Conservation (phyloP, 2,888 invertebrate species). For the Kryphioiulus occultus region DNA sequence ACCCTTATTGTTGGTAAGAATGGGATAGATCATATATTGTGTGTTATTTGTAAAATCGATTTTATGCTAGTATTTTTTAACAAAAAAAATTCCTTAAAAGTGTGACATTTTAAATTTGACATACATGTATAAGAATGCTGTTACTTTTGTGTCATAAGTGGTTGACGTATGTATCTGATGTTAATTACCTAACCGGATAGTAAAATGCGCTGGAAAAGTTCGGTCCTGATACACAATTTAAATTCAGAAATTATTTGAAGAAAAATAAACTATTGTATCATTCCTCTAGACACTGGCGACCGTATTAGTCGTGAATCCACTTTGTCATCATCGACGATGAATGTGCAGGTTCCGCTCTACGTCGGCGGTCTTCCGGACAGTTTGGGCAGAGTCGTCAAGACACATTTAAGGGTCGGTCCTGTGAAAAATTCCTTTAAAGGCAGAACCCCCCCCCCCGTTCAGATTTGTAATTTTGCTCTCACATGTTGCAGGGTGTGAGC, state of each 20-base stretch:
- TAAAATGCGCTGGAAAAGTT: no score
- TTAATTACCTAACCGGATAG: no score
- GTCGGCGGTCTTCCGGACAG: conserved; percentile 78
- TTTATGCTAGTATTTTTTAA: neutral
- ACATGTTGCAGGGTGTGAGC: conserved; percentile 67
- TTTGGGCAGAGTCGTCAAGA: conserved; percentile 62
- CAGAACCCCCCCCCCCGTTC: neutral
- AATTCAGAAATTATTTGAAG: no score
- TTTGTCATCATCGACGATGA: conserved; percentile 64
- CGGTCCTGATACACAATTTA: no score
- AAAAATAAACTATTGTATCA: neutral
- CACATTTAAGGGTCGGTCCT: conserved; percentile 60
- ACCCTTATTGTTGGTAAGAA: conserved; percentile 70
- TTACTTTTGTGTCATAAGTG: no score
- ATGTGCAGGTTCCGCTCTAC: conserved; percentile 75
- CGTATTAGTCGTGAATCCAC: conserved; percentile 62
- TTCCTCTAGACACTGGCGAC: conserved; percentile 65
- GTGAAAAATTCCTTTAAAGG: neutral
- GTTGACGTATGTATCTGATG: no score
- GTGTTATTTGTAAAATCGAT: neutral
- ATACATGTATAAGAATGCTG: no score
- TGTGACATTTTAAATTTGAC: neutral
- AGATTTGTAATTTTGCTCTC: conserved; percentile 26
- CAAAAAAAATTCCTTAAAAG: neutral
- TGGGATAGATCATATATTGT: neutral